Base-by-base conservation (phyloP, 2,888 invertebrate species). In the Scaptomyza tumidula region DNA sequence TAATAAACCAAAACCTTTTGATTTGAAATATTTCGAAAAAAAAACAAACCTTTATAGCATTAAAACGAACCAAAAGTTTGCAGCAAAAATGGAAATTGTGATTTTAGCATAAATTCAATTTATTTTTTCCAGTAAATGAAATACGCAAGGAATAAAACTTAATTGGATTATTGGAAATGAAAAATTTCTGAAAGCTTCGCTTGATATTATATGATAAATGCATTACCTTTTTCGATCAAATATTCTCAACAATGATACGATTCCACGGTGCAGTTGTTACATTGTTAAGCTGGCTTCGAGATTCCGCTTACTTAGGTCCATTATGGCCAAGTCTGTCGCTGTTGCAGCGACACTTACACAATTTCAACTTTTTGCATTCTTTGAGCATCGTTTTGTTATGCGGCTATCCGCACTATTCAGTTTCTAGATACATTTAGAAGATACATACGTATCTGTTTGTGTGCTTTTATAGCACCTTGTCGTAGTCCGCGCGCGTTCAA, bases 281-380 rank as follows among this genome's bases (percentile, higher is more conserved):
- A 44, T 44, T 44, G 24, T 44, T 11, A 1, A 19, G 41, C 19
- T 14, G 9, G 11, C 1, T 11, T 50, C 6, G 11, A 7, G 43
- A n/a, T 37, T 55, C 50, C 53, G 41, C 43, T 52, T 33, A 49
- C 50, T 53, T 37, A 33, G 55, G 6, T 48, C n/a, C 19, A 61
- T 33, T 29, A n/a, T 37, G 46, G 43, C 24, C 43, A 62, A 48
- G 16, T 35, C 45, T 56, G 43, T 46, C 41, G 33, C 52, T 58
- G 52, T 49, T 55, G n/a, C 60, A 53, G 33, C 41, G 49, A 49
- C 37, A 54, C 48, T 33, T 46, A 70, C 50, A 73, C 79, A 68
- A 66, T 71, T 74, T 74, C 46, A 74, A 68, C 56, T 65, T 69
- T 56, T 61, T 61, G 60, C 66, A 65, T 65, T 66, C 67, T 49